Percentiles rank a stretch among this genome's conserved stretches.
phyloP scores from a whole-genome alignment of 2,888 invertebrate genomes.

The Drosophila seclusa region DNA sequence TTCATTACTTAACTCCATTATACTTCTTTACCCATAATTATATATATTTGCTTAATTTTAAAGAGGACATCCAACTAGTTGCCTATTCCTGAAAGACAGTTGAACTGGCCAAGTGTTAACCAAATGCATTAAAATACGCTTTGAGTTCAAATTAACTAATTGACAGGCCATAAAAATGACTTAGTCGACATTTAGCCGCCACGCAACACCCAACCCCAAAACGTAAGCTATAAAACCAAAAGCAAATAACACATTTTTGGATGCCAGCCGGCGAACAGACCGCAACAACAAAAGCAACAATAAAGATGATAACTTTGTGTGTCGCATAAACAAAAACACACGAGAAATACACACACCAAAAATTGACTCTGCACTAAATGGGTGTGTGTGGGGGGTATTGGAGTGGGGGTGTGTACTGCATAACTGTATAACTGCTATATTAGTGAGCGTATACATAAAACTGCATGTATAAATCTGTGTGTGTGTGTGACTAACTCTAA shows the following conservation, averaged over 20 bases:
- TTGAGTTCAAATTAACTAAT: conserved; percentile 44
- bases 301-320: conserved; percentile 50
- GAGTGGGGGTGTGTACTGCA: neutral
- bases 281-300: conserved; percentile 31
- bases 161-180: conserved; percentile 42
- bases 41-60: neutral
- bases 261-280: conserved; percentile 26
- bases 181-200: conserved; percentile 24
- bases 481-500: conserved; percentile 61
- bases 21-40: neutral
- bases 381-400: neutral
- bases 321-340: conserved; percentile 50
- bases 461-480: conserved; percentile 4
- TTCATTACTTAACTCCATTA: neutral
- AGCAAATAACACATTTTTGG: conserved; percentile 21
- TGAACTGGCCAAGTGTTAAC: neutral
- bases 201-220: conserved; percentile 17
- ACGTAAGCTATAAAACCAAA: conserved; percentile 27
- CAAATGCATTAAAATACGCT: conserved; percentile 18
- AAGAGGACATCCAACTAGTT: neutral
- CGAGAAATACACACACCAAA: conserved; percentile 14
- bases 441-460: conserved; percentile 43
- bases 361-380: conserved; percentile 30
- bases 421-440: conserved; percentile 46
- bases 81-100: neutral